Percentiles rank a stretch among this genome's conserved stretches.
phyloP scores from a whole-genome alignment of 2,888 invertebrate species.

The Scrobipalpa costella region DNA sequence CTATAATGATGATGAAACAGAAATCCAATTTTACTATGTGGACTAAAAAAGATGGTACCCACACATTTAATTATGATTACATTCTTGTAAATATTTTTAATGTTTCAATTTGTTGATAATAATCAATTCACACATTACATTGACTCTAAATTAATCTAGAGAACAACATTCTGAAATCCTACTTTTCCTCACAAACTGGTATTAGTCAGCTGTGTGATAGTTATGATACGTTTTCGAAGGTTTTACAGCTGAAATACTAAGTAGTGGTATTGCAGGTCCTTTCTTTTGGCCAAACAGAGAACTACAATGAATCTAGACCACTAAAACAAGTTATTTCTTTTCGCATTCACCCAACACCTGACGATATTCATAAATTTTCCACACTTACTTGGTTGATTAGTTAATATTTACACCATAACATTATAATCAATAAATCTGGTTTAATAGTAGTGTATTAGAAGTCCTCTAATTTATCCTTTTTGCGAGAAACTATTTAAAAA shows the following conservation, averaged over 20 bases:
- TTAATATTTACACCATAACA: slow-evolving; percentile 3
- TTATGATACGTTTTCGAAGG: not conserved
- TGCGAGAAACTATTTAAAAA: not conserved
- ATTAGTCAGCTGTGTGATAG: not conserved
- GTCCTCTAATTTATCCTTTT: not conserved
- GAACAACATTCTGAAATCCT: too few species aligned
- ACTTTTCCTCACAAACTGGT: too few species aligned
- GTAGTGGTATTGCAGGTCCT: not conserved
- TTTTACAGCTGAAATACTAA: not conserved
- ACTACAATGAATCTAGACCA: not conserved
- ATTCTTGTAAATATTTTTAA: too few species aligned
- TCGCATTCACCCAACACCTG: not conserved
- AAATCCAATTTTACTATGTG: too few species aligned
- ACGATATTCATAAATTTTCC: not conserved
- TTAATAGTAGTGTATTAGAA: not conserved
- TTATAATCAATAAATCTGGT: not conserved
- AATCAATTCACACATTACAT: too few species aligned
- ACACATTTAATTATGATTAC: too few species aligned
- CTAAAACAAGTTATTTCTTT: not conserved
- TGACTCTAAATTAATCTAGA: too few species aligned
- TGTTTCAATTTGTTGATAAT: too few species aligned
- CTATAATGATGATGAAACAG: too few species aligned
- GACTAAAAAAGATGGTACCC: too few species aligned
- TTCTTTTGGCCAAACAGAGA: not conserved
- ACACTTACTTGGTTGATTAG: not conserved